Evolutionary conservation across 2,797 vertebrate species (phyloP).

Genomic region (Gila robusta): DNA sequence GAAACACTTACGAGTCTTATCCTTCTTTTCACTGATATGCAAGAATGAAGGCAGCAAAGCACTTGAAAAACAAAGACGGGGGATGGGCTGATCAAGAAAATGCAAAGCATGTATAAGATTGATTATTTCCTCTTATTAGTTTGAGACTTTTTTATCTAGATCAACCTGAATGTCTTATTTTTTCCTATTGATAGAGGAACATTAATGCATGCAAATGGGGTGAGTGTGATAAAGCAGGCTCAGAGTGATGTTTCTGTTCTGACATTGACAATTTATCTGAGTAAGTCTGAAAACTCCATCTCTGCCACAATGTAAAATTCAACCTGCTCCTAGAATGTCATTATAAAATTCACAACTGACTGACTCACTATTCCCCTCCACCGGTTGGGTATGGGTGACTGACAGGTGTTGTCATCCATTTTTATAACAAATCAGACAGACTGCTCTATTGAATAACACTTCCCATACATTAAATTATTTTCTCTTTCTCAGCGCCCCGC

Average conservation of each 20-base stretch:
- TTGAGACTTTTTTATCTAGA: background rate
- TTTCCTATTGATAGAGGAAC: background rate
- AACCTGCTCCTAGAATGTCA: constrained; percentile 10
- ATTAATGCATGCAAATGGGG: constrained; percentile 7
- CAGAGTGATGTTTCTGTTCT: background rate
- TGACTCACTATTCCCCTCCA: constrained; percentile 24
- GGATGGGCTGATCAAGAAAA: constrained; percentile 14
- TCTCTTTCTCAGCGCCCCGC: constrained; percentile 37
- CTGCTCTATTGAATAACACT: constrained; percentile 46
- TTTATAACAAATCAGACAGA: constrained; percentile 43
- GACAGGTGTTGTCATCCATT: constrained; percentile 49
- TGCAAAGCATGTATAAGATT: background rate
- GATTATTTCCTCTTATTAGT: constrained; percentile 15
- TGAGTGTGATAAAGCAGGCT: constrained; percentile 4
- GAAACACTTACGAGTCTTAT: constrained; percentile 13
- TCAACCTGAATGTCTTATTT: background rate
- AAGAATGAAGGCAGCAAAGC: constrained; percentile 2
- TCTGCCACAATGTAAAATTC: constrained; percentile 15
- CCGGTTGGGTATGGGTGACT: constrained; percentile 44
- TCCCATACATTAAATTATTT: constrained; percentile 34
- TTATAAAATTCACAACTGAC: constrained; percentile 41
- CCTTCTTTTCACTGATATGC: constrained; percentile 26
- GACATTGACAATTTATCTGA: constrained; percentile 27
- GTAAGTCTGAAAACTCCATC: constrained; percentile 23
- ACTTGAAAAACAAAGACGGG: background rate